A percentile compares a stretch with the other conserved stretches of the same genome.
phyloP scores from a whole-genome alignment of 1,140 invertebrate species.

The Vanessa atalanta region DNA sequence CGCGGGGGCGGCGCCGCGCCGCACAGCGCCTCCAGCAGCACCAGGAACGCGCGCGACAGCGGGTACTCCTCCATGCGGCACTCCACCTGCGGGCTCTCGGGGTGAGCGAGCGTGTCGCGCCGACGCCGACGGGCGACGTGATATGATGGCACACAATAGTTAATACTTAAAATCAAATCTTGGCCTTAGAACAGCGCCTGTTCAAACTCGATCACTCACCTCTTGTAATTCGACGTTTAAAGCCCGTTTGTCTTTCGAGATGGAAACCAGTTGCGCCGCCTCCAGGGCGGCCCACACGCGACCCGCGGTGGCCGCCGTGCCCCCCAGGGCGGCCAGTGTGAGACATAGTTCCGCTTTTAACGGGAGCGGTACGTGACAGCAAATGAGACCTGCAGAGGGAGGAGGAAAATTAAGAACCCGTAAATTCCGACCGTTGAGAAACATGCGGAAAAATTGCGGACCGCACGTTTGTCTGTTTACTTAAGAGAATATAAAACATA shows the following conservation, averaged over 20 bases:
- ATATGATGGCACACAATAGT: slow-evolving; percentile 11
- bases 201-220: slow-evolving; percentile 36
- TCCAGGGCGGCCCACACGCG: slow-evolving; percentile 94
- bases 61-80: slow-evolving; percentile 93
- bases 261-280: slow-evolving; percentile 89
- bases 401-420: neutral
- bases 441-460: too few species aligned
- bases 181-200: too few species aligned
- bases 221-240: slow-evolving; percentile 86
- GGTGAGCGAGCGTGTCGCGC: too few species aligned
- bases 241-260: slow-evolving; percentile 85
- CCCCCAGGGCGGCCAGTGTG: slow-evolving; percentile 89
- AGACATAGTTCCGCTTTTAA: slow-evolving; percentile 91
- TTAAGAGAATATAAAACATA: neutral
- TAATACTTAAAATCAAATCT: too few species aligned
- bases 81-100: slow-evolving; percentile 89
- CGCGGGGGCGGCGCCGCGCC: slow-evolving; percentile 85
- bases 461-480: too few species aligned
- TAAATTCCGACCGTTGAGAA: too few species aligned
- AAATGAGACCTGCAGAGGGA: slow-evolving; percentile 85
- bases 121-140: neutral
- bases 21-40: slow-evolving; percentile 88
- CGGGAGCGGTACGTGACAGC: slow-evolving; percentile 91
- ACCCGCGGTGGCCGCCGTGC: slow-evolving; percentile 87
- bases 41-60: slow-evolving; percentile 89